Evolutionary conservation across 2,113 vertebrate genomes (phyloP).

Genomic region (Smithornis capensis): DNA sequence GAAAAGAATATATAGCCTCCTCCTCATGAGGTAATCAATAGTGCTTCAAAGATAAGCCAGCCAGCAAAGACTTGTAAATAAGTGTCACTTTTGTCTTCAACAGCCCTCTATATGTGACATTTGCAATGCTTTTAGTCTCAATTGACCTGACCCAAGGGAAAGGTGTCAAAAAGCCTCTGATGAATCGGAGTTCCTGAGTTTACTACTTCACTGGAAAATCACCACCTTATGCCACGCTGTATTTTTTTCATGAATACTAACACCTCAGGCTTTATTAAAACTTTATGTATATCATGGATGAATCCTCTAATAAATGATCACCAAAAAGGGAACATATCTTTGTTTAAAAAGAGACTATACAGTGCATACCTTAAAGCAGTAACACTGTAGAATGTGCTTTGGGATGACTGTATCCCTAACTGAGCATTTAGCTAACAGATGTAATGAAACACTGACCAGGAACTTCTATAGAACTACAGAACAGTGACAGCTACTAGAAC

Average conservation of each 20-base stretch:
- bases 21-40: slow-evolving; percentile 57
- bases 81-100: neutral
- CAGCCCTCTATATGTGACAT: neutral
- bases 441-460: neutral
- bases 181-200: neutral
- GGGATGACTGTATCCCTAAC: neutral
- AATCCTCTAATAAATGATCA: neutral
- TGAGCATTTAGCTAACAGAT: neutral
- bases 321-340: neutral
- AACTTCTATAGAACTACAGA: neutral
- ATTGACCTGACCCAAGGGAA: neutral
- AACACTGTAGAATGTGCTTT: neutral
- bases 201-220: neutral
- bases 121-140: neutral
- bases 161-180: neutral
- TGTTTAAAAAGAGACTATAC: neutral
- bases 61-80: neutral
- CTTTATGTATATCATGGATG: neutral
- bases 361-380: neutral
- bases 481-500: neutral
- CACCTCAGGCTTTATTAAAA: neutral
- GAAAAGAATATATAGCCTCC: slow-evolving; percentile 22
- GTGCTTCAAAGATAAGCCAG: slow-evolving; percentile 23
- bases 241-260: neutral
- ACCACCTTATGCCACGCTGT: neutral